phyloP scores from a whole-genome alignment of 2,113 vertebrate species.

The Oreochromis spilurus region DNA sequence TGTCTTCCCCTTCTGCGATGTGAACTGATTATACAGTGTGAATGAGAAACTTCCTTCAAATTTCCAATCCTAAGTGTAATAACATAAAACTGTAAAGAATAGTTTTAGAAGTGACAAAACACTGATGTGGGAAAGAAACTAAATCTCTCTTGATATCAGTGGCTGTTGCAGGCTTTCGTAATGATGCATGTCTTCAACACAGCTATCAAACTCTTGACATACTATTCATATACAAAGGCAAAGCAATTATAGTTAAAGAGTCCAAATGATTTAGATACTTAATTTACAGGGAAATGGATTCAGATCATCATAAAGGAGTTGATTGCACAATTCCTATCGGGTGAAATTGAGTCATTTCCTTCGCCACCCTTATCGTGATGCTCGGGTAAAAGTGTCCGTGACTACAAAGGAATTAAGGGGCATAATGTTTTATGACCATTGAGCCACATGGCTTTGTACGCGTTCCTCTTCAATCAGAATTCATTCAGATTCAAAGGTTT shows the following conservation, averaged over 20 bases:
- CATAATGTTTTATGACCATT: conserved; percentile 53
- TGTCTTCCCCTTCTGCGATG: conserved; percentile 38
- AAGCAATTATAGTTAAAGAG: conserved; percentile 60
- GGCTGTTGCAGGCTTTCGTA: conserved; percentile 45
- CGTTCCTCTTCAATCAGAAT: conserved; percentile 67
- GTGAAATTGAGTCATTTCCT: conserved; percentile 51
- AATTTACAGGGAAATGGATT: conserved; percentile 47
- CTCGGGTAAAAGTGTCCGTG: conserved; percentile 37
- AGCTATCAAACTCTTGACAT: conserved; percentile 59
- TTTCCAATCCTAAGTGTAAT: conserved; percentile 22
- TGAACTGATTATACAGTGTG: conserved; percentile 23
- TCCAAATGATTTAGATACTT: conserved; percentile 58
- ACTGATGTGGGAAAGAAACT: conserved; percentile 32
- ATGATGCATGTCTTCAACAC: conserved; percentile 57
- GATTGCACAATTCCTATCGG: conserved; percentile 60
- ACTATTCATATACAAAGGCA: conserved; percentile 61
- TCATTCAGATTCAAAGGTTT: conserved; percentile 54
- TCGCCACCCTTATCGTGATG: conserved; percentile 23
- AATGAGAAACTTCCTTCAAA: conserved; percentile 41
- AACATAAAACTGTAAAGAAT: conserved; percentile 42
- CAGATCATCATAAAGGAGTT: conserved; percentile 52
- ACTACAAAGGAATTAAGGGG: conserved; percentile 56
- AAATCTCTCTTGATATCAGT: conserved; percentile 39
- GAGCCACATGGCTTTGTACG: conserved; percentile 32
- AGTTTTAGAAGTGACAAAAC: conserved; percentile 48